Percentiles rank a stretch among this genome's conserved stretches.
Conservation (phyloP, 2,888 invertebrate genomes). For the Drosophila ustulata region DNA sequence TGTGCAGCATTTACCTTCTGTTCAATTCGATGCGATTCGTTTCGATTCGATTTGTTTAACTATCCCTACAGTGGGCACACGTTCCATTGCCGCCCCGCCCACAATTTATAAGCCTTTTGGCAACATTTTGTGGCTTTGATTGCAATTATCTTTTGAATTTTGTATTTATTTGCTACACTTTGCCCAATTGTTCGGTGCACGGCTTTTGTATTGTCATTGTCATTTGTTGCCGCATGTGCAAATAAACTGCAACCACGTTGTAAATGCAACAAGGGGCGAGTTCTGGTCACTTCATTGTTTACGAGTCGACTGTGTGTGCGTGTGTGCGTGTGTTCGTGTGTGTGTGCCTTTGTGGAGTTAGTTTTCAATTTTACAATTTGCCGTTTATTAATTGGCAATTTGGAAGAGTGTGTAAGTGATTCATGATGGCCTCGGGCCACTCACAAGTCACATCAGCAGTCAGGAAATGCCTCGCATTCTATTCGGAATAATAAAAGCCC, state of each 20-base stretch:
- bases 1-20: conserved; percentile 62
- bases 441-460: not conserved
- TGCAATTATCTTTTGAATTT: conserved; percentile 83
- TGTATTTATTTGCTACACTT: conserved; percentile 80
- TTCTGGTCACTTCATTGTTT: conserved; percentile 17
- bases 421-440: conserved; percentile 31
- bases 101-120: conserved; percentile 79
- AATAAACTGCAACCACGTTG: conserved; percentile 49
- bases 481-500: too few species aligned
- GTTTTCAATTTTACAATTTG: conserved; percentile 64
- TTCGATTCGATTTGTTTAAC: conserved; percentile 24
- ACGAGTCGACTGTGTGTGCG: not conserved
- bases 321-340: not conserved
- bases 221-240: conserved; percentile 58
- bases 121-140: conserved; percentile 80
- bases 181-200: conserved; percentile 69
- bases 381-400: conserved; percentile 80
- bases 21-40: conserved; percentile 3
- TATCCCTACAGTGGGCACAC: not conserved
- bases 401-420: conserved; percentile 33
- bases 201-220: conserved; percentile 60
- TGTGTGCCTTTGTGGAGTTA: conserved; percentile 14
- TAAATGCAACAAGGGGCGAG: conserved; percentile 10
- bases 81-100: conserved; percentile 21
- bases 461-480: not conserved